Base-by-base conservation (phyloP, 1,140 invertebrate genomes). In the Neodiprion pinetum region DNA sequence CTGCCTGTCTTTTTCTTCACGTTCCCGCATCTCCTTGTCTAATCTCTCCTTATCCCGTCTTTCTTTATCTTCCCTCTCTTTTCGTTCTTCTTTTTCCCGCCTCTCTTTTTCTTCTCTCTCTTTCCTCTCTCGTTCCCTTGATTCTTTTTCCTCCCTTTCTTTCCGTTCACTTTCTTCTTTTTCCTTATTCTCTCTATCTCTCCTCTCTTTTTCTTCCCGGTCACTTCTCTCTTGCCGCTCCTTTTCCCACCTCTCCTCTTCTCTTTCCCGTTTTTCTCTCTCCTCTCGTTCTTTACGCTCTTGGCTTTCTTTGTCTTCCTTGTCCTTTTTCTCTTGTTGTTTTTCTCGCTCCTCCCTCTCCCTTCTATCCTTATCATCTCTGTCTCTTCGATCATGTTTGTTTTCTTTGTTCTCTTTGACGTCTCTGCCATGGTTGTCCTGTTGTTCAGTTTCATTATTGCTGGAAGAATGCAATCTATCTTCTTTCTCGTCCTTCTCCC, bases 191-290 rank as follows among this genome's bases (percentile, higher is more conserved):
- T 73, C 17, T 85, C 82, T 87, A 78, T 75, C 75, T 73, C 72
- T 78, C 82, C 86, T 82, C 73, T 70, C 73, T 70, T 83, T 84
- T 74, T 88, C 81, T 74, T 67, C 28, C 72, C 71, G n/a, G 72
- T 77, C 50, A 80, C 80, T 53, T 71, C 73, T 17, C 53, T 61
- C 53, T 70, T 74, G 66, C 72, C 73, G 77, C 61, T 77, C 75
- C 67, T 78, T 79, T 70, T 82, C 74, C 9, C 84, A 75, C 76
- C 88, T 88, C 74, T 92, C 90, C 17, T 85, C 82, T 48, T 83
- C 84, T 77, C 82, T 90, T 83, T 87, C 88, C 17, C 83, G 84
- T 87, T 81, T 91, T 47, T 89, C 91, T 3, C 87, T 85, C 66
- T 91, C 89, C 48, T 86, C 83, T 1, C 82, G 72, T 70, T 86